Evolutionary conservation across 1,140 invertebrate species (phyloP).

Genomic region (Caerostris extrusa): DNA sequence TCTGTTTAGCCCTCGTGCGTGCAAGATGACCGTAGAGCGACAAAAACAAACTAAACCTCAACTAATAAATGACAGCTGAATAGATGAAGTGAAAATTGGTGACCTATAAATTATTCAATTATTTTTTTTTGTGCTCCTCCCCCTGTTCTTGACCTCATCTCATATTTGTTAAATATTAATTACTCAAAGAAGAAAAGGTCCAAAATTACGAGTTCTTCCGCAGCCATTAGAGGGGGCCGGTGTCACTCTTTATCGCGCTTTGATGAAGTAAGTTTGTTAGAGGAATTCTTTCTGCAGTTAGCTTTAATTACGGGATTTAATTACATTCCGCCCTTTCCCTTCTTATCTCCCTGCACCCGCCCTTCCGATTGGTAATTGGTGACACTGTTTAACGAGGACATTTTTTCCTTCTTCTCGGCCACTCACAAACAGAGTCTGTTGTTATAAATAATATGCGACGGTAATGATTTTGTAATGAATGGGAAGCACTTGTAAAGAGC

Average conservation of each 20-base stretch:
- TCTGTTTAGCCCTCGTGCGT: too few relatives aligned
- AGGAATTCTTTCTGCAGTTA: slow-evolving; percentile 64
- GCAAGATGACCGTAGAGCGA: too few relatives aligned
- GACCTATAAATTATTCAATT: too few relatives aligned
- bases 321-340: slow-evolving; percentile 47
- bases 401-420: background rate
- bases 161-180: slow-evolving; percentile 68
- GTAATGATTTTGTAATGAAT: too few relatives aligned
- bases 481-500: too few relatives aligned
- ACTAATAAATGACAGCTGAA: too few relatives aligned
- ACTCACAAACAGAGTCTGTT: background rate
- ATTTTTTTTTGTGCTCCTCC: background rate
- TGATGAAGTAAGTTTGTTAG: slow-evolving; percentile 71
- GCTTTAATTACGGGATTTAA: slow-evolving; percentile 71
- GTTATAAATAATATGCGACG: too few relatives aligned
- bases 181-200: slow-evolving; percentile 40
- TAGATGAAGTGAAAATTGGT: too few relatives aligned
- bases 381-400: background rate
- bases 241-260: slow-evolving; percentile 58
- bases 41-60: too few relatives aligned
- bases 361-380: slow-evolving; percentile 6
- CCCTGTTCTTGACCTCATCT: background rate
- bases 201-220: slow-evolving; percentile 57
- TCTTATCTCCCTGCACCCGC: background rate
- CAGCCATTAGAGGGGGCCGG: slow-evolving; percentile 12